Evolutionary conservation across 2,888 invertebrate species (phyloP), one percentile per base, ranked within the genome.

Genomic region (Acanthococcus lagerstroemiae): DNA sequence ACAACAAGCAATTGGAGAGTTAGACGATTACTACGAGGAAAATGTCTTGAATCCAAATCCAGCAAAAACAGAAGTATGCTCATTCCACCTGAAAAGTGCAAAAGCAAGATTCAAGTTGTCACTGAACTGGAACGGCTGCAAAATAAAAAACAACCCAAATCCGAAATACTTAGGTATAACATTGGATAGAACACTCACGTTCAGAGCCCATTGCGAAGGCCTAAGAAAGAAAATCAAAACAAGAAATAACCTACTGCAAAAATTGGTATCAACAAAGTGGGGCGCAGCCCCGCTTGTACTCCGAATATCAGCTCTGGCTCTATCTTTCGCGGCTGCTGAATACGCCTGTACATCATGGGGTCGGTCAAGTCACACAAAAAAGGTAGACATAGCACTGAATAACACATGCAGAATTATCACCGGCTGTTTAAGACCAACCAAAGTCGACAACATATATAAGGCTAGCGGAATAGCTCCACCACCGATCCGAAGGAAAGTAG

Each of bases 101-200:
- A 50, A 69, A 54, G 54, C 56, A 9, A 56, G 37, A 24, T 65
- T 66, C 46, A 50, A 66, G 52, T 26, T 69, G 24, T 66, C 63
- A 24, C 67, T 70, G 26, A 37, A 52, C 44, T 70, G 60, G 61
- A 52, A 60, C 17, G 69, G 61, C 19, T 52, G 54, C 24, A 54
- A 50, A 55, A 50, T 66, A 48, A 30, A 67, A 30, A 57, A 69
- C 37, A 55, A 55, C 22, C 2, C 19, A 4, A 48, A 56, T 19
- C 68, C 67, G 22, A 71, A 67, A 67, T 71, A 70, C 60, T 63
- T 71, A n/a, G 69, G 69, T 21, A 48, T 70, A 17, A 70, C 65
- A 37, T 61, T 71, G 55, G 67, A 70, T 66, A 67, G 67, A 55
- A 66, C 68, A 12, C 68, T 71, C 17, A 68, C 68, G 21, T 70